Evolutionary conservation across 2,888 invertebrate genomes (phyloP), one percentile per base, ranked within the genome.

Genomic region (Zygogramma bicolorata): DNA sequence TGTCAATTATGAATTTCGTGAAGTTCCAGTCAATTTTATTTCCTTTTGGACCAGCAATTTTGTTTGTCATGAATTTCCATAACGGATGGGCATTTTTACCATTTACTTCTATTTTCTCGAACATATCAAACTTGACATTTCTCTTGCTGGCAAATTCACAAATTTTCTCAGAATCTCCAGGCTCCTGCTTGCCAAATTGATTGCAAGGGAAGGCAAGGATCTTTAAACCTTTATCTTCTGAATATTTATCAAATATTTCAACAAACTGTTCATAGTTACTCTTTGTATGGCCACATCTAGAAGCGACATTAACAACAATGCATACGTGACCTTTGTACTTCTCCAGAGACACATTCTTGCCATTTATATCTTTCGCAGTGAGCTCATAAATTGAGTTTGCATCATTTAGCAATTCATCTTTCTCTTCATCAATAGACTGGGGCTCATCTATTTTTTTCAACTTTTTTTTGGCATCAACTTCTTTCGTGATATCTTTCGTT

Each of bases 201-300:
- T 96, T 96, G 87, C 95, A 96, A 0, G 96, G 96, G 86, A 96
- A 96, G 2, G 93, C 95, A 68, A 95, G 89, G 80, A 96, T 94
- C 79, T 91, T 90, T 20, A 96, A 88, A 76, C 95, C 92, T 87
- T 93, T 91, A 74, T 90, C 89, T 81, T 91, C 76, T 59, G 89
- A 90, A 86, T 93, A 93, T 83, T 93, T 90, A 70, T 93, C 92
- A 84, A 92, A 91, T 72, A 96, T 85, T 82, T 93, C 91, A 84
- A 94, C 93, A 70, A 79, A 74, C 87, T 96, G 94, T 79, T 92
- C 93, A 88, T 96, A 97, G 88, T 96, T 95, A 75, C 91, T 92
- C 65, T 92, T 90, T 0, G 96, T 95, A 68, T 94, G 90, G 22
- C 96, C 96, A 87, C 96, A 96, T 85, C 95, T 92, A 3, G 94